Evolutionary conservation across 1,140 invertebrate genomes (phyloP).

Genomic region (Camponotus pennsylvanicus): DNA sequence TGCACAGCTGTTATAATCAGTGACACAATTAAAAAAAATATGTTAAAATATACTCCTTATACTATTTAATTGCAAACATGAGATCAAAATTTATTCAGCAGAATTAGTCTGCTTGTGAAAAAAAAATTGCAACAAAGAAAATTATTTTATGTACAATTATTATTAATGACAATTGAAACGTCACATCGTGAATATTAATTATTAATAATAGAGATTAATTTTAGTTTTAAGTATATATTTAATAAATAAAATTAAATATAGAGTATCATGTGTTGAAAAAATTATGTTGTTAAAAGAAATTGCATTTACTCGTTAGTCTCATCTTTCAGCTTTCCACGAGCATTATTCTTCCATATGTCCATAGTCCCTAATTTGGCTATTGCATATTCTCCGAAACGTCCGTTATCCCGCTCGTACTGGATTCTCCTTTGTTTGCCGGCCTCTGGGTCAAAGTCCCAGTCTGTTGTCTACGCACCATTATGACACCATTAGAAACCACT

Average conservation of each 20-base stretch:
- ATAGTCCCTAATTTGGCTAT: slow-evolving; percentile 71
- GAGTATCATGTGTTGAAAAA: neutral
- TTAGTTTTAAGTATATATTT: slow-evolving; percentile 13
- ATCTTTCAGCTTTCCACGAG: neutral
- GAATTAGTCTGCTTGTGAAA: neutral
- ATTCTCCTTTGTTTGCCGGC: slow-evolving; percentile 77
- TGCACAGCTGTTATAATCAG: neutral
- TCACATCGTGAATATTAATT: neutral
- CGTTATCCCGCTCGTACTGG: slow-evolving; percentile 79
- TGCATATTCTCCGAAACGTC: slow-evolving; percentile 73
- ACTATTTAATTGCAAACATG: slow-evolving; percentile 15
- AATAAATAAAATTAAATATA: slow-evolving; percentile 5
- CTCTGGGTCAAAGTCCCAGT: slow-evolving; percentile 83
- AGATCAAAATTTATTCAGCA: neutral
- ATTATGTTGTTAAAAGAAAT: neutral
- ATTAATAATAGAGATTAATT: neutral
- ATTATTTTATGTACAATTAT: neutral
- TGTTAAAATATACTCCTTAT: neutral
- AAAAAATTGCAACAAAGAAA: neutral
- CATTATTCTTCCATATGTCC: slow-evolving; percentile 62
- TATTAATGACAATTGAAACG: neutral
- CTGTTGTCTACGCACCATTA: slow-evolving; percentile 73
- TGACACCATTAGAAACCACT: slow-evolving; percentile 18
- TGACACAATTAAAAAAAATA: neutral
- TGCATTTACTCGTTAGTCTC: neutral